Percentiles rank a stretch among this genome's conserved stretches.
These are phyloP conservation scores for Mythimna pallens DNA, from an alignment of 2,888 invertebrate genomes.

Conservation along the genomic window DNA sequence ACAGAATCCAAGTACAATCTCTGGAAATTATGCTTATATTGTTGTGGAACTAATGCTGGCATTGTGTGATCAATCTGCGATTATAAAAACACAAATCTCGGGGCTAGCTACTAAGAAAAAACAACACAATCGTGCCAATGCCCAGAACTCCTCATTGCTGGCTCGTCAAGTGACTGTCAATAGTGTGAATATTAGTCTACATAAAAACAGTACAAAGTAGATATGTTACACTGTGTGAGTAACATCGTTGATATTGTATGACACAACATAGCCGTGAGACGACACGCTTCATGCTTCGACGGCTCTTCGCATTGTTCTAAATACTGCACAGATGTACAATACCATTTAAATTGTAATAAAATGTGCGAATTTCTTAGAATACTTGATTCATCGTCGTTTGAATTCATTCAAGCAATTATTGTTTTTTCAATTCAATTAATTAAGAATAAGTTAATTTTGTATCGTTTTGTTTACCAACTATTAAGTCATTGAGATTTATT, in stretches of 20 bases:
- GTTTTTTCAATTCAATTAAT: constrained; percentile 13
- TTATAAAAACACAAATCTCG: background rate
- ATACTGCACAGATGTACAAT: constrained; percentile 55
- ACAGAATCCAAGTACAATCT: too few relatives aligned
- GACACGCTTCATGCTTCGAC: constrained; percentile 71
- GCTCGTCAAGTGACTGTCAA: constrained; percentile 23
- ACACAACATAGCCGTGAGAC: constrained; percentile 69
- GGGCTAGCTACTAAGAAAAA: background rate
- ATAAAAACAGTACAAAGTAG: constrained; percentile 11
- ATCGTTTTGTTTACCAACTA: constrained; percentile 11
- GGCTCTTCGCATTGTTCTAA: constrained; percentile 62
- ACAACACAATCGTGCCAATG: background rate
- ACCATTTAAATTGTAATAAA: constrained; percentile 46
- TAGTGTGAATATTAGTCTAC: background rate
- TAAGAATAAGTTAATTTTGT: background rate
- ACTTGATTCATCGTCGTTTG: constrained; percentile 55
- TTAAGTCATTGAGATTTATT: background rate
- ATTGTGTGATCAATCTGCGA: background rate
- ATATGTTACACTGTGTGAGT: constrained; percentile 33
- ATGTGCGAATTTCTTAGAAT: constrained; percentile 40
- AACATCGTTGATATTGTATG: constrained; percentile 66
- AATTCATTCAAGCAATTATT: constrained; percentile 23
- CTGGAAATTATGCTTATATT: background rate
- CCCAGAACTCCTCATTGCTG: constrained; percentile 6
- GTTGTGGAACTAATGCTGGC: background rate